Base-by-base conservation (phyloP, 2,888 invertebrate species). In the Microctonus aethiopoides region DNA sequence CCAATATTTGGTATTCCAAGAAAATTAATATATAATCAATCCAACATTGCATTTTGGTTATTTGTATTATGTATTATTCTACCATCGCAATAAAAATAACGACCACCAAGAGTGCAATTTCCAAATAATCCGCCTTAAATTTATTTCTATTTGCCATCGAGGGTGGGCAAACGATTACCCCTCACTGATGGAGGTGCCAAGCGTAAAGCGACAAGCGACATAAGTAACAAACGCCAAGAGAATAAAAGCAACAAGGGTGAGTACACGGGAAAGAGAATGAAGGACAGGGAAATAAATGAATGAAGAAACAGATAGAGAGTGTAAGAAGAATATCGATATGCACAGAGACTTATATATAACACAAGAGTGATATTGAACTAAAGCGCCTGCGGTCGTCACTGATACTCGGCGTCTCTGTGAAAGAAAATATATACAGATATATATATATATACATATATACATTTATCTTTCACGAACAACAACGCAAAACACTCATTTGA, bases 131-230 rank as follows among this genome's bases (percentile, higher is more conserved):
- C 76, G 79, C 59, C 74, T 73, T 75, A 74, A 80, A 83, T 83
- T 83, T 82, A 81, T 83, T 80, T 83, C 79, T 83, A 83, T 83
- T 83, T 83, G 83, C 73, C 77, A 71, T 79, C 76, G 76, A 81
- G 83, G 83, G 81, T 80, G 74, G 76, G 32, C 75, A 67, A 62
- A 5, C 36, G 24, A 11, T 46, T 46, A 16, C 46, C 46, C 46
- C 46, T 46, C 46, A 46, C n/a, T 46, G 46, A 46, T 46, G n/a
- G 16, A 46, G 46, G 16, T 46, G 46, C 46, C 46, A 16, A 46
- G 46, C 16, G 46, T 16, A 46, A 46, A 46, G 46, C 39, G 56
- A 79, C 78, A 75, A 83, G 78, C 72, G 68, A 13, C 26, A 34
- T 63, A 13, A 16, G 51, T 11, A 16, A 9, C 51, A 46, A 39